These are phyloP conservation scores for Pseudocheirus occidentalis DNA, from an alignment of 2,797 vertebrate species.

Conservation along the genomic window DNA sequence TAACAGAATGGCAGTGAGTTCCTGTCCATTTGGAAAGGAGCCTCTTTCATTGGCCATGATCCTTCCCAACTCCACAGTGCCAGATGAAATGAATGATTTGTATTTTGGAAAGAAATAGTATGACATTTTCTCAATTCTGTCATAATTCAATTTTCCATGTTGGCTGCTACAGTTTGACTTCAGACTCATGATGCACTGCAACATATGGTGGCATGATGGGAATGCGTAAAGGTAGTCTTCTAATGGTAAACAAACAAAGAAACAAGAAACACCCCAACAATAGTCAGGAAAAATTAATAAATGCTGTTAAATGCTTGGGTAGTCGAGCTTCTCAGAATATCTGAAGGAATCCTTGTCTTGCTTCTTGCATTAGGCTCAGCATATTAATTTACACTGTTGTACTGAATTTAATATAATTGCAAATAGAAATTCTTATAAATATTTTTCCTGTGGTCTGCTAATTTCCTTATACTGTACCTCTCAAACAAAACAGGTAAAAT, in stretches of 20 bases:
- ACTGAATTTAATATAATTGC: slow-evolving; percentile 64
- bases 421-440: slow-evolving; percentile 63
- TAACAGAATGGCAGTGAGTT: slow-evolving; percentile 6
- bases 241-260: slow-evolving; percentile 63
- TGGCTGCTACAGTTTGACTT: slow-evolving; percentile 48
- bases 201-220: slow-evolving; percentile 53
- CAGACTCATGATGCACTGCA: slow-evolving; percentile 44
- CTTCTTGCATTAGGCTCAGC: slow-evolving; percentile 33
- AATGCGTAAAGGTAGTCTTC: slow-evolving; percentile 69
- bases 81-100: slow-evolving; percentile 55
- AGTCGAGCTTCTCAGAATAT: slow-evolving; percentile 60
- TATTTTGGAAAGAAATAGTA: slow-evolving; percentile 57
- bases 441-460: slow-evolving; percentile 67
- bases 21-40: slow-evolving; percentile 27
- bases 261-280: slow-evolving; percentile 12
- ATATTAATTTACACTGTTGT: slow-evolving; percentile 72
- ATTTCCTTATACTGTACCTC: slow-evolving; percentile 63
- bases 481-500: slow-evolving; percentile 56
- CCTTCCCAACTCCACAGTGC: slow-evolving; percentile 44
- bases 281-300: slow-evolving; percentile 67
- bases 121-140: slow-evolving; percentile 58
- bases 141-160: slow-evolving; percentile 68
- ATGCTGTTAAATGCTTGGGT: slow-evolving; percentile 56
- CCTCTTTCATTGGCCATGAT: slow-evolving; percentile 44
- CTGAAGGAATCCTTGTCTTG: slow-evolving; percentile 45